Base-by-base conservation (phyloP, 2,797 vertebrate genomes). In the Hozukius guyotensis region DNA sequence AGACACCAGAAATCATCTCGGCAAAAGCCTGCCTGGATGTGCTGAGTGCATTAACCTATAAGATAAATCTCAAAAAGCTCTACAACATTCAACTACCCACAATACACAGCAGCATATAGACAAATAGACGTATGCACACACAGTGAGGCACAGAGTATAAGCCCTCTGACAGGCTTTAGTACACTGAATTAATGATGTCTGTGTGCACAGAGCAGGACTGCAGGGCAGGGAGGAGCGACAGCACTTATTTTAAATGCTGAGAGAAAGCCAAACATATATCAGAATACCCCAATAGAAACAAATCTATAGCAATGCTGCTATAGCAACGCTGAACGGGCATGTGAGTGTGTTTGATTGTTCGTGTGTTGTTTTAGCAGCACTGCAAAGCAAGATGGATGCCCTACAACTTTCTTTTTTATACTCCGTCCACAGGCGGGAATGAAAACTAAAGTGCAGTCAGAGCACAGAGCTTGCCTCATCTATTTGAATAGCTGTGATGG, bases 201-300 rank as follows among this genome's bases (percentile, higher is more conserved):
- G 49, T 70, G 52, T 87, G 77, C 83, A 81, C 61, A 52, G 81
- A 75, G 31, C 68, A 83, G 53, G 76, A 69, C 85, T 76, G 42
- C 31, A 27, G 77, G 78, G 78, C 69, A 73, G 38, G 68, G 67
- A 78, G 73, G 77, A 80, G 85, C 8, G 5, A 69, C 86, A 91
- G 89, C 72, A 77, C 25, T 90, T 90, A 92, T 90, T 89, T 78
- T 84, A 88, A 91, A 92, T 74, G 78, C 76, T 86, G 78, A 82
- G 79, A 75, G 72, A 78, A 87, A 72, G 82, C 62, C 66, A 49
- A 72, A 81, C 81, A 82, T 87, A 85, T 71, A 91, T 89, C 82
- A 88, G 66, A 69, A 60, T 24, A 62, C 42, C 25, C 10, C 73
- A 62, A 13, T 14, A 55, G 84, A 82, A 82, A 79, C 61, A 83